Percentiles rank a stretch among this genome's conserved stretches.
phyloP scores from a whole-genome alignment of 2,888 invertebrate genomes.

The Cancer borealis region DNA sequence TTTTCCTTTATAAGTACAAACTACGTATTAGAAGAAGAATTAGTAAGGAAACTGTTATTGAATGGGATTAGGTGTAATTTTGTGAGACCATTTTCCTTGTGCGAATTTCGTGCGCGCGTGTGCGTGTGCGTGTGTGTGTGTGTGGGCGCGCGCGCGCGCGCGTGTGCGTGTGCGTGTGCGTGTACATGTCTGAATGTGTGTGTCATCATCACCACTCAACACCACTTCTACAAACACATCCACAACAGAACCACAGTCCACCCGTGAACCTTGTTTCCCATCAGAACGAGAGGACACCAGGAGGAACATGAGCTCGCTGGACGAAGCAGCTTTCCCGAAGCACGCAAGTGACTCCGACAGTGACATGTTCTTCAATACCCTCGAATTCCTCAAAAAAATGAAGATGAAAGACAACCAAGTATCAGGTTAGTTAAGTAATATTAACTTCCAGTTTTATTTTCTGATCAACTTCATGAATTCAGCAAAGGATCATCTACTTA shows the following conservation, averaged over 20 bases:
- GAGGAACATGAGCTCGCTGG: neutral
- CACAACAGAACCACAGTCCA: neutral
- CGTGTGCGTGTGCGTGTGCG: no score
- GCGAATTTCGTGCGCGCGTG: no score
- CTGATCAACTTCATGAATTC: no score
- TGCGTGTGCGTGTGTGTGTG: no score
- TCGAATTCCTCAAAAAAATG: neutral
- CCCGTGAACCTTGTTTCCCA: neutral
- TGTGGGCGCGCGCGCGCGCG: no score
- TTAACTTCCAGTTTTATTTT: no score
- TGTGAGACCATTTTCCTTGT: no score
- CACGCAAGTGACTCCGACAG: neutral
- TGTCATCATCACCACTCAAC: no score
- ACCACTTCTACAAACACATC: neutral
- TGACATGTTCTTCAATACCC: neutral
- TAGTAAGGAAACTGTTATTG: neutral
- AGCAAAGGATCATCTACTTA: no score
- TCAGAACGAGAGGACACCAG: neutral
- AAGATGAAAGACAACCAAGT: neutral
- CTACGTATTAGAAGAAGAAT: neutral
- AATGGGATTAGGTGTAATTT: neutral
- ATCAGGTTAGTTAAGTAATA: neutral
- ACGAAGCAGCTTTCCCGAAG: neutral
- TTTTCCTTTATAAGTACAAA: neutral
- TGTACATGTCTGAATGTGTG: no score